These are phyloP conservation scores for Capreolus pygargus DNA, from an alignment of 2,113 vertebrate genomes.

Conservation along the genomic window DNA sequence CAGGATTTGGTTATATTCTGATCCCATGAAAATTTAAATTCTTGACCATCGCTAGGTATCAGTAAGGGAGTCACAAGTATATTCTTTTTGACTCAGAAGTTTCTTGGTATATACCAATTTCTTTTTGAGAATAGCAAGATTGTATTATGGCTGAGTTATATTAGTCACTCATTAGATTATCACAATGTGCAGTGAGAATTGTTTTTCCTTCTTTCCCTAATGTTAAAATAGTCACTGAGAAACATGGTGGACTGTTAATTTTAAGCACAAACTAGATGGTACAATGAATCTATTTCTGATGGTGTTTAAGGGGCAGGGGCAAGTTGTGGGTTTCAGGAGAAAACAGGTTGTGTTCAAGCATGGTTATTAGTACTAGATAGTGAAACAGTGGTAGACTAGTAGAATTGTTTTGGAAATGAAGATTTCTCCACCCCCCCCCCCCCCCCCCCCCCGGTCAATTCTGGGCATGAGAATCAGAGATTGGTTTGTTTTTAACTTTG, in stretches of 20 bases:
- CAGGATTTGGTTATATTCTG: slow-evolving; percentile 26
- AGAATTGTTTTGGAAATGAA: neutral
- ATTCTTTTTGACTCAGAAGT: neutral
- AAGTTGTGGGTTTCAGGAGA: neutral
- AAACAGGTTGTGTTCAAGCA: neutral
- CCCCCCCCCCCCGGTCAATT: neutral
- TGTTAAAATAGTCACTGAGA: neutral
- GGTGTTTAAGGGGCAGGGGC: neutral
- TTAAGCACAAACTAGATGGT: neutral
- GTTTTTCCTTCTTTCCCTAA: neutral
- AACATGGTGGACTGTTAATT: neutral
- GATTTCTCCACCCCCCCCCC: neutral
- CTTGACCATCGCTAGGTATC: neutral
- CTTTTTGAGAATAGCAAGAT: neutral
- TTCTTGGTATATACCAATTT: neutral
- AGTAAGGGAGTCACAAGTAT: neutral
- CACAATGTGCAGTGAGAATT: neutral
- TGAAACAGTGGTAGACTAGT: neutral
- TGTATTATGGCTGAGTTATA: neutral
- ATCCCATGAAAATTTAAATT: slow-evolving; percentile 40
- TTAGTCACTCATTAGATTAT: slow-evolving; percentile 2
- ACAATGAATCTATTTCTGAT: neutral
- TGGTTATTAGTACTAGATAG: neutral
- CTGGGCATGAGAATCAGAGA: neutral
- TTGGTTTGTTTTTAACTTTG: neutral